A percentile compares a stretch with the other conserved stretches of the same genome.
phyloP scores from a whole-genome alignment of 2,888 invertebrate species.

The Drosophila helvetica region DNA sequence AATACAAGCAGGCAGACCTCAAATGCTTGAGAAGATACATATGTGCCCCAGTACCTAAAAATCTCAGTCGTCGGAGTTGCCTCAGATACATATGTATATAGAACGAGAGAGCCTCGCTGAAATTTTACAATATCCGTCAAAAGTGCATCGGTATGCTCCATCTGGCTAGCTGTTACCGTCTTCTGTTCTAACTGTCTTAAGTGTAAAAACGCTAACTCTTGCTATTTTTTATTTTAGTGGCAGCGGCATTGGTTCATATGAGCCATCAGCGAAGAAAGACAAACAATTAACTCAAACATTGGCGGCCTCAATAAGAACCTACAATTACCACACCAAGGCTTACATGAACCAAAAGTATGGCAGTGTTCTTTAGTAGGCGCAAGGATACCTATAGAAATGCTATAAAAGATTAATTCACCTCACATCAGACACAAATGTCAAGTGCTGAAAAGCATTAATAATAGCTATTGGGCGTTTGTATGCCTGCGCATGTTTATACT shows the following conservation, averaged over 20 bases:
- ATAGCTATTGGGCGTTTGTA: constrained; percentile 36
- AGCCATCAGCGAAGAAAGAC: constrained; percentile 83
- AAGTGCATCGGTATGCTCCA: no score
- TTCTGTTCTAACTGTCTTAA: no score
- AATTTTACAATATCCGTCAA: no score
- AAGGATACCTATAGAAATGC: constrained; percentile 55
- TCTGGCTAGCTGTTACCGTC: no score
- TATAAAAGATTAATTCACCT: constrained; percentile 53
- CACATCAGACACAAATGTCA: constrained; percentile 45
- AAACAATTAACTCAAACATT: constrained; percentile 86
- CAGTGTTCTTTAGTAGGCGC: constrained; percentile 81
- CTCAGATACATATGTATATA: no score
- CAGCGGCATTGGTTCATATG: constrained; percentile 69
- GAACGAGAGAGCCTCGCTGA: background rate
- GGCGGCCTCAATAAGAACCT: constrained; percentile 88
- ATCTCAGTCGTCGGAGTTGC: no score
- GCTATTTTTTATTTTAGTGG: constrained; percentile 57
- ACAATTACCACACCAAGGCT: constrained; percentile 90
- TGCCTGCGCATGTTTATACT: constrained; percentile 19
- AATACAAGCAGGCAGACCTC: no score
- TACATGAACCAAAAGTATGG: constrained; percentile 90
- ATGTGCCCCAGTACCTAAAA: no score
- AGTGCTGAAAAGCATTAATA: constrained; percentile 2
- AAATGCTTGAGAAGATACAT: no score
- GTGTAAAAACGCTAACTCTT: background rate